Evolutionary conservation across 2,888 invertebrate genomes (phyloP).

Genomic region (Trimorus sp.): DNA sequence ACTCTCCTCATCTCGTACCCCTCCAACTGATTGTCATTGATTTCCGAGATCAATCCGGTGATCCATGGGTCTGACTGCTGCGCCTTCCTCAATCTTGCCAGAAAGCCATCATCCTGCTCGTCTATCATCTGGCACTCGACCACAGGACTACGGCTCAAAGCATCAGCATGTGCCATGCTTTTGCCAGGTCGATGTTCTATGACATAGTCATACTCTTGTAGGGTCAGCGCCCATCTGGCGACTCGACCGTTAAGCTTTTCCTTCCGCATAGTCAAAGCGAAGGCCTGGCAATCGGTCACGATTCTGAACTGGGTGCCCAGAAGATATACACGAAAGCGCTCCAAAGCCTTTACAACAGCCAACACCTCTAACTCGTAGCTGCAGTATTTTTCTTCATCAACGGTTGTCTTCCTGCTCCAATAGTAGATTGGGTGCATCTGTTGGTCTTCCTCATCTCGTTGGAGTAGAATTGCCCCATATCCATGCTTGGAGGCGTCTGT

Average conservation of each 20-base stretch:
- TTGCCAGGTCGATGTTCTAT: slow-evolving; percentile 5
- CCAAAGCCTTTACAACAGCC: background rate
- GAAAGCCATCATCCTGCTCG: background rate
- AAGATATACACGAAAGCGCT: background rate
- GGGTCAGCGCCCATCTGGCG: background rate
- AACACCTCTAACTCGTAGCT: slow-evolving; percentile 16
- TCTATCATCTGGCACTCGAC: slow-evolving; percentile 11
- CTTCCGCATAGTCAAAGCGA: background rate
- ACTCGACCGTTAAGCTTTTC: background rate
- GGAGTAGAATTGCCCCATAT: slow-evolving; percentile 1
- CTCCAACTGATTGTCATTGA: background rate
- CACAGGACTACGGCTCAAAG: background rate
- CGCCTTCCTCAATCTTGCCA: slow-evolving; percentile 2
- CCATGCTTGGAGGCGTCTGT: slow-evolving; percentile 8
- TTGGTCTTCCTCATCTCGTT: background rate
- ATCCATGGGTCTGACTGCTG: slow-evolving; percentile 9
- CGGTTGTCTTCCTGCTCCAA: background rate
- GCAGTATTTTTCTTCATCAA: slow-evolving; percentile 2
- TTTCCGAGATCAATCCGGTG: background rate
- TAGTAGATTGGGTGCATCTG: slow-evolving; percentile 2
- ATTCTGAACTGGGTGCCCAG: background rate
- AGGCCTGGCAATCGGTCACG: slow-evolving; percentile 9
- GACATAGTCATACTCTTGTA: background rate
- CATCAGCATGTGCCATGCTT: background rate
- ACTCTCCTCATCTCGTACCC: slow-evolving; percentile 2